A percentile compares a stretch with the other conserved stretches of the same genome.
These are phyloP conservation scores for Ips typographus DNA, from an alignment of 1,140 invertebrate genomes.

Conservation along the genomic window DNA sequence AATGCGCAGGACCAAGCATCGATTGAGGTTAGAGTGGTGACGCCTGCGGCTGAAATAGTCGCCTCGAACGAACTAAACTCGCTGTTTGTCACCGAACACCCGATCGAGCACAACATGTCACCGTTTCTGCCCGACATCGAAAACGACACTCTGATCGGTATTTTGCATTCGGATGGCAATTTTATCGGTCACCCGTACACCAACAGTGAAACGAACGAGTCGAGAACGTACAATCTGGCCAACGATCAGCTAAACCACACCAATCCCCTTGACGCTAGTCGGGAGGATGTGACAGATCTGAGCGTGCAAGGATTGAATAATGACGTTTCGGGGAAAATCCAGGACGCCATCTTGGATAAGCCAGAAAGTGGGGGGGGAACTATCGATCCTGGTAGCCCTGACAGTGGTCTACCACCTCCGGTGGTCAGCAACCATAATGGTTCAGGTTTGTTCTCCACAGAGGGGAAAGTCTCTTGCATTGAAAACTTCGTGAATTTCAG, in stretches of 20 bases:
- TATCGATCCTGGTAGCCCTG: no score
- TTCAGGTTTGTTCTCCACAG: no score
- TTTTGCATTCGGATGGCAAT: conserved; percentile 53
- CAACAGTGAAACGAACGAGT: conserved; percentile 37
- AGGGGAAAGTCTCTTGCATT: no score
- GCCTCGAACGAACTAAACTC: conserved; percentile 25
- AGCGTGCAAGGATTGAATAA: conserved; percentile 37
- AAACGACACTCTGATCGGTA: conserved; percentile 58
- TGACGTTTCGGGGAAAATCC: background rate
- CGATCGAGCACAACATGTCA: conserved; percentile 55
- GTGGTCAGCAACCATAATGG: no score
- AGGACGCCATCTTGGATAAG: no score
- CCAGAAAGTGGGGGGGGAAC: no score
- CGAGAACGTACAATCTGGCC: conserved; percentile 45
- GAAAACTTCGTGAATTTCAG: no score
- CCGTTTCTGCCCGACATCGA: conserved; percentile 65
- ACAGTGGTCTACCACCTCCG: no score
- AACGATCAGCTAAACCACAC: conserved; percentile 50
- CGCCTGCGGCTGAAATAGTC: background rate
- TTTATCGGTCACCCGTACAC: conserved; percentile 34
- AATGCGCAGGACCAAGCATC: background rate
- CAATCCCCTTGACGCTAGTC: conserved; percentile 47
- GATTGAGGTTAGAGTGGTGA: background rate
- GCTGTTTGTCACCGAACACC: conserved; percentile 20
- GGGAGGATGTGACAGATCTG: conserved; percentile 34